These are phyloP conservation scores for Entelurus aequoreus DNA, from an alignment of 2,113 vertebrate genomes.

Conservation along the genomic window DNA sequence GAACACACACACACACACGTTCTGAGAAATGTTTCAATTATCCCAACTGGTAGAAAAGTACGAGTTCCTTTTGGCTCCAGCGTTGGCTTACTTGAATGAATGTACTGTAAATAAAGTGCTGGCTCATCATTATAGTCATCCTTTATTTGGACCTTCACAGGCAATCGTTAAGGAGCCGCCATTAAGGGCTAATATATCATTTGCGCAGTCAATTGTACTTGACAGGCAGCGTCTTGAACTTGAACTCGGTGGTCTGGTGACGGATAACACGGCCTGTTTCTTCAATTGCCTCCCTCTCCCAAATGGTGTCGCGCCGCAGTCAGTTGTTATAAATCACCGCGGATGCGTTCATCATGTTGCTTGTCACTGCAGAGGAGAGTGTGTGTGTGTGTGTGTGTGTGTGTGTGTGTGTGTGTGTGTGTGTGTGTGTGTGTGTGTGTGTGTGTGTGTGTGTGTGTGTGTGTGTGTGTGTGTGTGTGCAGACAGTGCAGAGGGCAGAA, in stretches of 20 bases:
- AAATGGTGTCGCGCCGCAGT: conserved; percentile 54
- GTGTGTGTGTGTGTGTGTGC: too few species aligned
- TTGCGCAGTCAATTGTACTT: conserved; percentile 69
- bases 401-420: conserved; percentile 6
- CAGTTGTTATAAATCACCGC: conserved; percentile 73
- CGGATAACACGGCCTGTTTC: conserved; percentile 73
- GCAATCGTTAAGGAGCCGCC: conserved; percentile 64
- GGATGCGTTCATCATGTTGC: conserved; percentile 70
- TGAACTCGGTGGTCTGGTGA: conserved; percentile 74
- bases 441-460: too few species aligned
- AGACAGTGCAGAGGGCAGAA: conserved; percentile 16
- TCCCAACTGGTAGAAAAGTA: too few species aligned
- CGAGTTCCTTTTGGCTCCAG: neutral
- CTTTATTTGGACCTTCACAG: conserved; percentile 60
- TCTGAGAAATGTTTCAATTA: too few species aligned
- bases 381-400: conserved; percentile 12
- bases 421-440: too few species aligned
- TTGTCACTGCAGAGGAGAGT: conserved; percentile 43
- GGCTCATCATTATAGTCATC: neutral
- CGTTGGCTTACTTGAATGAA: neutral
- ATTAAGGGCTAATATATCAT: conserved; percentile 79
- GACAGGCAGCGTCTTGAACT: conserved; percentile 75
- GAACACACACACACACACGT: too few species aligned
- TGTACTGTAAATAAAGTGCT: neutral
- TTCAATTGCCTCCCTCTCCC: conserved; percentile 65